Base-by-base conservation (phyloP, 2,113 vertebrate genomes). In the Neolamprologus tretocephalus region DNA sequence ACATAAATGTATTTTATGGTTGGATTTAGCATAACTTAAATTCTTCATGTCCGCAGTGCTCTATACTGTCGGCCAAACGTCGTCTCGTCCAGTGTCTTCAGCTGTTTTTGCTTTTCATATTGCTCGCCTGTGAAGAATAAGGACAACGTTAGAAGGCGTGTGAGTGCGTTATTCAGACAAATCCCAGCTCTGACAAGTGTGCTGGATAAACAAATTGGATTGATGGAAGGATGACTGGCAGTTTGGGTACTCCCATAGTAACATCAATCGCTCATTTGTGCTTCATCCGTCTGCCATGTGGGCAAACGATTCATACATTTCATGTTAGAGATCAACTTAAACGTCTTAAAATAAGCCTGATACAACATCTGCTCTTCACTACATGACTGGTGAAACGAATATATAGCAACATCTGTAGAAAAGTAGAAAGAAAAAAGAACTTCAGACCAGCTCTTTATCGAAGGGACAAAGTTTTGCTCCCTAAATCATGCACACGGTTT, bases 1-100 rank as follows among this genome's bases (percentile, higher is more conserved):
- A 97, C 97, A 98, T 93, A 96, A 95, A 93, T 88, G 90, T 93
- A 83, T 89, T 95, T 87, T 93, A 87, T 91, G 90, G 94, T 95
- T 94, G 92, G 89, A 94, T 91, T 93, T 89, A 93, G 88, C 85
- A 75, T 58, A 92, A 84, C 71, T 75, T 81, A 23, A 89, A 84
- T 79, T 93, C 89, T 89, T 86, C 66, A 40, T 66, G 10, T 91
- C 82, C 71, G 90, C 92, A 93, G 86, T 86, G 89, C 61, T 85
- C 53, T 45, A 28, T 90, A 81, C 73, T 11, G 19, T 91, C 6
- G 23, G 81, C 87, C 92, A 92, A 93, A 93, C 86, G 92, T 75
- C 19, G 33, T 57, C 81, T 86, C 51, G 1, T 92, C 89, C 95
- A 95, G 94, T 93, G 93, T 94, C 83, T 87, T 91, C 89, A 83